Conservation (phyloP, 2,797 vertebrate genomes). For the Sebastes cheni region DNA sequence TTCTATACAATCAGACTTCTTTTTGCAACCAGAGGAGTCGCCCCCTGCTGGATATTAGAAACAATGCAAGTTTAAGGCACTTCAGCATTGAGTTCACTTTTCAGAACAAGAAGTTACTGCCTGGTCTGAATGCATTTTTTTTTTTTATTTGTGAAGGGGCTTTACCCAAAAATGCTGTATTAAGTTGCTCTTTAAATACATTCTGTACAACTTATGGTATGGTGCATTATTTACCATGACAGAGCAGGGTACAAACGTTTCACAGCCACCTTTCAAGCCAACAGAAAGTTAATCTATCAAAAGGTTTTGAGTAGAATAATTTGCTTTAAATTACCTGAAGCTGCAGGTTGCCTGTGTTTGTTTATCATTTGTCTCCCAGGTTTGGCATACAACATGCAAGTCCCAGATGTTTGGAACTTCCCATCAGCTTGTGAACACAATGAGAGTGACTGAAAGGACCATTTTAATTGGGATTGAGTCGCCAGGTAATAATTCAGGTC, state of each 20-base stretch:
- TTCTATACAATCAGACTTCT: too few species aligned
- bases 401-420: conserved; percentile 61
- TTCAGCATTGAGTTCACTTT: accelerated
- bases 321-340: not conserved
- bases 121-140: too few species aligned
- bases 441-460: conserved; percentile 11
- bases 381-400: conserved; percentile 34
- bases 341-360: conserved; percentile 30
- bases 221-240: not conserved
- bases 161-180: not conserved
- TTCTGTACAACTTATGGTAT: not conserved
- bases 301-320: not conserved
- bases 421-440: conserved; percentile 45
- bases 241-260: not conserved
- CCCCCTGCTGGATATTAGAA: too few species aligned
- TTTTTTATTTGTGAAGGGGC: not conserved
- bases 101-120: too few species aligned
- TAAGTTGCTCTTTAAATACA: not conserved
- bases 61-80: too few species aligned
- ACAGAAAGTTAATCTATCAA: not conserved
- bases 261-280: not conserved
- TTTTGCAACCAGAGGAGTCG: too few species aligned
- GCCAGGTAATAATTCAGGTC: conserved; percentile 27
- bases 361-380: conserved; percentile 39
- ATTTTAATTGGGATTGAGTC: conserved; percentile 45